Evolutionary conservation across 2,797 vertebrate genomes (phyloP), one percentile per base, ranked within the genome.

Genomic region (Brachyalestes nurse): DNA sequence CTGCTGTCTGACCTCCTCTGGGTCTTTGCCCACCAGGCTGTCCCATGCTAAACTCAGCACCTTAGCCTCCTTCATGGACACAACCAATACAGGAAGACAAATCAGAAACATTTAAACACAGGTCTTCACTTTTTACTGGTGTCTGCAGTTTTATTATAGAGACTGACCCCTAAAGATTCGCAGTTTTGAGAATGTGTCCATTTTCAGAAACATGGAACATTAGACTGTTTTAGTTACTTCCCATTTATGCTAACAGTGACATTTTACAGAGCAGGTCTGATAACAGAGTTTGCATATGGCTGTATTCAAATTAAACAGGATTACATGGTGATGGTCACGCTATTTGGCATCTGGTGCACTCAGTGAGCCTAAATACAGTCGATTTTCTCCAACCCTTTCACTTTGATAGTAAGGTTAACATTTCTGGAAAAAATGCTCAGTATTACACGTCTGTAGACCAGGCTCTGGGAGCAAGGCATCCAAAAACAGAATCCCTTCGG

Each of bases 1-100:
- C 86, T 87, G 87, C 77, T 84, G 87, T 75, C 72, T 86, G 86
- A 85, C 85, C 83, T 90, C 88, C 74, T 89, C 90, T 8, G 88
- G 82, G 82, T 74, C 83, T 80, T 88, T 89, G 79, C 88, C 85
- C 72, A 89, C 79, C 85, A 91, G 86, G 79, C 86, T 87, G 82
- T 85, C 88, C 83, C 89, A 89, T 65, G 86, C 86, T 83, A 87
- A 87, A 80, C 85, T 86, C 82, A 88, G 84, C 79, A 89, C 89
- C 76, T 86, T 88, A 77, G 84, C 85, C 8, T 89, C 86, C 85
- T 88, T 88, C 73, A 88, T 77, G 75, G 79, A 80, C 77, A 87
- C 78, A 73, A 72, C 64, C 81, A 78, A 78, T 82, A 82, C 38
- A 78, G 60, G 70, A 65, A 40, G 38, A 72, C 21, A 73, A 12